phyloP scores from a whole-genome alignment of 2,888 invertebrate species.

The Drosophila formosana region DNA sequence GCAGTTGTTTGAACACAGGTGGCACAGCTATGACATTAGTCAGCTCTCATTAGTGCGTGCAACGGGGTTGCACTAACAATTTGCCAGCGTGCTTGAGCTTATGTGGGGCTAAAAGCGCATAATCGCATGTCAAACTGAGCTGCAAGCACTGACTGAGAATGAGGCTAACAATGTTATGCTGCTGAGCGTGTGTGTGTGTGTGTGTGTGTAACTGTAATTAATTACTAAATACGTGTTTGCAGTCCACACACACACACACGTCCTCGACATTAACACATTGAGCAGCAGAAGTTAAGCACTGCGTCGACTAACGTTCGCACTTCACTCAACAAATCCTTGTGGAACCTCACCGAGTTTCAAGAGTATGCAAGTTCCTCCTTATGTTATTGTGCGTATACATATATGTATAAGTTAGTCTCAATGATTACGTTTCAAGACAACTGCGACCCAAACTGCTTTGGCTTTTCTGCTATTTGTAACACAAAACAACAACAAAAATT shows the following conservation, averaged over 20 bases:
- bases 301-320: constrained; percentile 64
- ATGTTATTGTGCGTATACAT: background rate
- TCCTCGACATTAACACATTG: constrained; percentile 15
- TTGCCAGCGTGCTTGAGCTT: constrained; percentile 27
- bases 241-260: constrained; percentile 22
- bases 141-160: constrained; percentile 35
- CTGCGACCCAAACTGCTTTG: constrained; percentile 35
- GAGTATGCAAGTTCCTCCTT: constrained; percentile 13
- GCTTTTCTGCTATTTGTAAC: constrained; percentile 4
- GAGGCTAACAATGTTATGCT: constrained; percentile 49
- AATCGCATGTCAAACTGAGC: constrained; percentile 57
- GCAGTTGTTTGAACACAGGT: constrained; percentile 20
- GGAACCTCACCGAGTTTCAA: constrained; percentile 35
- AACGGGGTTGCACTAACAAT: constrained; percentile 37
- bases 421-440: constrained; percentile 35
- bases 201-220: constrained; percentile 68
- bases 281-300: constrained; percentile 54
- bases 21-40: constrained; percentile 12
- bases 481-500: constrained; percentile 8
- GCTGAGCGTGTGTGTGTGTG: constrained; percentile 7
- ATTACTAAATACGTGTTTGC: constrained; percentile 72
- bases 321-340: constrained; percentile 53
- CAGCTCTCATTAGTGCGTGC: constrained; percentile 34
- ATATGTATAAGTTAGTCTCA: constrained; percentile 5
- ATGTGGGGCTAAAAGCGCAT: constrained; percentile 42